These are phyloP conservation scores for Aleiodes sp. DNA, from an alignment of 1,140 invertebrate species.

Conservation along the genomic window DNA sequence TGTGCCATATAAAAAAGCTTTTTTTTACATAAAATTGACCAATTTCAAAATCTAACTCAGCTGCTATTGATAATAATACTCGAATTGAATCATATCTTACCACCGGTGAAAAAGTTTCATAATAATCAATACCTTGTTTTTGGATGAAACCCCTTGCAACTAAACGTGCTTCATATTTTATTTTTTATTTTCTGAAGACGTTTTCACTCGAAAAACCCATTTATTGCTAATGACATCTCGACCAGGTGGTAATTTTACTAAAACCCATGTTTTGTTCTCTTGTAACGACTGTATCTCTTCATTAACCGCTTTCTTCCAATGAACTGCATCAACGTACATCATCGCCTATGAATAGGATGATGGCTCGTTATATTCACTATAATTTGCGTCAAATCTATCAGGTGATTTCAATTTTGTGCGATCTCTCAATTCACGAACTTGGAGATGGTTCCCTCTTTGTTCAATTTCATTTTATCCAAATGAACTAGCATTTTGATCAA, in stretches of 20 bases:
- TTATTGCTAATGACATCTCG: conserved; percentile 34
- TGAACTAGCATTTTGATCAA: too few species aligned
- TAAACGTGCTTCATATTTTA: conserved; percentile 6
- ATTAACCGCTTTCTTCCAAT: conserved; percentile 41
- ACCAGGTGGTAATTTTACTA: conserved; percentile 28
- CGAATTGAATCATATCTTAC: conserved; percentile 22
- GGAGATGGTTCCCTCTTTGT: too few species aligned
- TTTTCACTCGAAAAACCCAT: conserved; percentile 40
- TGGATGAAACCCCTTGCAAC: not conserved
- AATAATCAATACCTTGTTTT: conserved; percentile 35
- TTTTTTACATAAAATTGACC: conserved; percentile 52
- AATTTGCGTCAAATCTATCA: not conserved
- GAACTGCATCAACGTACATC: conserved; percentile 21
- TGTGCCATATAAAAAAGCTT: conserved; percentile 54
- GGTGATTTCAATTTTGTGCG: not conserved
- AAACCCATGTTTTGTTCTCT: conserved; percentile 26
- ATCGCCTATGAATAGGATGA: conserved; percentile 36
- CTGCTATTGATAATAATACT: not conserved
- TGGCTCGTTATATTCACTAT: conserved; percentile 6
- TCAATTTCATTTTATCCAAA: too few species aligned
- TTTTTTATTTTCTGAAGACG: not conserved
- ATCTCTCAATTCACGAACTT: too few species aligned
- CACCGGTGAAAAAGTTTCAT: conserved; percentile 43
- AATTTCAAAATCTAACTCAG: conserved; percentile 29
- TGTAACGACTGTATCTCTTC: conserved; percentile 15